Percentiles rank a stretch among this genome's conserved stretches.
Conservation (phyloP, 2,113 vertebrate species). For the Leucopsar rothschildi region DNA sequence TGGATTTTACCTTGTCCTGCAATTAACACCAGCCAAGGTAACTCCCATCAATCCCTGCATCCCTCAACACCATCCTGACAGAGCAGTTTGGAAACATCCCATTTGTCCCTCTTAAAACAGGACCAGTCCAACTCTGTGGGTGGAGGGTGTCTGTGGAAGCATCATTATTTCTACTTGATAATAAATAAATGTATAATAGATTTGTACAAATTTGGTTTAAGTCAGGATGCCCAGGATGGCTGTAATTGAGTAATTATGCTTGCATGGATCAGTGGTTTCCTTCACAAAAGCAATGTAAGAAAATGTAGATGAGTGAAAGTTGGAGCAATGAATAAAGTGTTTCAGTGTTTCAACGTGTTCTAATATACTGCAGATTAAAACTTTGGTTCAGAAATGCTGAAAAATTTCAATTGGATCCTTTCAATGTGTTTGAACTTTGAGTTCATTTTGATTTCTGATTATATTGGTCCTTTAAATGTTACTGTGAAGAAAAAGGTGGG, state of each 20-base stretch:
- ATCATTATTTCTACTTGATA: background rate
- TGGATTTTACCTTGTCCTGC: background rate
- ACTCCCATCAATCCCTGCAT: background rate
- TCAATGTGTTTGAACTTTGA: background rate
- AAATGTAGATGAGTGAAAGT: background rate
- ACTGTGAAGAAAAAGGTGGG: background rate
- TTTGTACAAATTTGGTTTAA: background rate
- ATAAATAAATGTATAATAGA: background rate
- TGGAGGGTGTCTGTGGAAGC: background rate
- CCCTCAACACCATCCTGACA: background rate
- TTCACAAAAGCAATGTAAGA: accelerated
- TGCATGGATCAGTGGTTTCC: background rate
- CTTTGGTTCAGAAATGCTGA: background rate
- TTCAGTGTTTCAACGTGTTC: background rate
- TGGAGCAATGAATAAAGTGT: background rate
- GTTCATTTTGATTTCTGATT: background rate
- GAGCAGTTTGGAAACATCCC: background rate
- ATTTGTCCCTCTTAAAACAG: background rate
- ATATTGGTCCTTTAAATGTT: background rate
- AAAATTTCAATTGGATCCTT: background rate
- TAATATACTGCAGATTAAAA: background rate
- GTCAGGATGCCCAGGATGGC: background rate
- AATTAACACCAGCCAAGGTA: background rate
- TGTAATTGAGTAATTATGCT: background rate
- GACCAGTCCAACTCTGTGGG: background rate